Percentiles rank a stretch among this genome's conserved stretches.
Conservation (phyloP, 2,113 vertebrate species). For the Vombatus ursinus region DNA sequence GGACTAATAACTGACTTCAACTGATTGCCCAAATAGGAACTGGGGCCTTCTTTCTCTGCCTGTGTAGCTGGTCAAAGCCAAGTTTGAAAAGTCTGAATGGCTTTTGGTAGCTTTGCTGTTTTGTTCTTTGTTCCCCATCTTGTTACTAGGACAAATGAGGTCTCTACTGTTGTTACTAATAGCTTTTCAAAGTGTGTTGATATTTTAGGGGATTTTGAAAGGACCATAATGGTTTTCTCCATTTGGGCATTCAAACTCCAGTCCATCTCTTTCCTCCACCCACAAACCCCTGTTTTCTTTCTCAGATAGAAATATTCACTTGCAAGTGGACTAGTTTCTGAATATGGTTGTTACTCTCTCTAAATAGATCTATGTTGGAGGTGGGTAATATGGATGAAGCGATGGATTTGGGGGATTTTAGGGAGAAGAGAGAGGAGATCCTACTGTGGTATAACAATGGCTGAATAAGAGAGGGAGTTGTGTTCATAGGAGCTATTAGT, state of each 20-base stretch:
- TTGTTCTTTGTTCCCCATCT: not conserved
- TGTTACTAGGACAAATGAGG: not conserved
- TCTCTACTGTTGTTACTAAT: accelerated
- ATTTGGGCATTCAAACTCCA: not conserved
- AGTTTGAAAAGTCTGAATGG: not conserved
- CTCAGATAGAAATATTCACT: not conserved
- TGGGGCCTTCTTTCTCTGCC: not conserved
- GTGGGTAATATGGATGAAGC: not conserved
- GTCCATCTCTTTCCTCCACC: not conserved
- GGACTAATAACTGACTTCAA: not conserved
- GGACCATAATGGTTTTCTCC: not conserved
- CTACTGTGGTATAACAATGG: not conserved
- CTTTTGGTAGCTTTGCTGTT: not conserved
- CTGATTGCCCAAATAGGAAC: accelerated
- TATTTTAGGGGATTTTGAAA: not conserved
- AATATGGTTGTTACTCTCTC: not conserved
- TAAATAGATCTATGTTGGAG: not conserved
- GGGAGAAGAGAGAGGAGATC: not conserved
- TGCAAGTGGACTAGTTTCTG: not conserved
- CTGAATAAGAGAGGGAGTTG: not conserved
- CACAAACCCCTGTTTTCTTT: not conserved
- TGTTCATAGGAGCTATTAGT: not conserved
- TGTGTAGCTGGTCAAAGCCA: not conserved
- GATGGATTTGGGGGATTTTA: not conserved
- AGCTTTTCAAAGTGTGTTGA: not conserved